Evolutionary conservation across 2,797 vertebrate species (phyloP), one percentile per base, ranked within the genome.

Genomic region (Pseudochirops cupreus): DNA sequence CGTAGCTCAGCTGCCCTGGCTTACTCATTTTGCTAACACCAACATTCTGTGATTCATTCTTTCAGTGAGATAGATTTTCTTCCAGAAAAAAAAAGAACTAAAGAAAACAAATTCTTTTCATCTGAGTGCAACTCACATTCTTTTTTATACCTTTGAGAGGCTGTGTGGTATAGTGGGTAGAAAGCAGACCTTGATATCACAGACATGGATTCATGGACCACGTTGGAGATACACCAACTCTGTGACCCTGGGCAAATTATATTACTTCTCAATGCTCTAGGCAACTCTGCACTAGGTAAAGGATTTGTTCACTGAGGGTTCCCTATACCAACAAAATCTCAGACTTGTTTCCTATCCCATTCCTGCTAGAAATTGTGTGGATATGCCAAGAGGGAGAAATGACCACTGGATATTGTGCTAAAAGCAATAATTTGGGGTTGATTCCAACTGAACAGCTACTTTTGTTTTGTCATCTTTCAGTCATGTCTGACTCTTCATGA

Each of bases 311-410:
- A 24, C 67, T 46, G 18, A 82, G 39, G 39, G 7, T 24, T 82
- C 67, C n/a, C 29, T 46, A 24, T 82, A 24, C 18, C 67, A 82
- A 46, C 67, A 46, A 82, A 46, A 82, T 82, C 67, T 46, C n/a
- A 39, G n/a, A 24, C n/a, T 6, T 82, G 39, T 46, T 82, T 6
- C 7, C 7, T 46, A 82, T 46, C n/a, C 96, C 92, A 96, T 96
- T 98, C 92, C 94, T 97, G 62, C 87, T 96, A 96, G 89, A 94
- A 95, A 97, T 82, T 97, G 97, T 95, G n/a, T 14, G 18, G 7
- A 95, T 96, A 98, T 95, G 97, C 56, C 96, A 95, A 95, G 90
- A 74, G 97, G 67, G 96, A 95, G 94, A 96, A 93, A 56, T 56
- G 95, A 28, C 29, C 90, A 56, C 54, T 96, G 90, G 93, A 74